Percentiles rank a stretch among this genome's conserved stretches.
phyloP scores from a whole-genome alignment of 2,797 vertebrate genomes.

The Gymnothorax javanicus region DNA sequence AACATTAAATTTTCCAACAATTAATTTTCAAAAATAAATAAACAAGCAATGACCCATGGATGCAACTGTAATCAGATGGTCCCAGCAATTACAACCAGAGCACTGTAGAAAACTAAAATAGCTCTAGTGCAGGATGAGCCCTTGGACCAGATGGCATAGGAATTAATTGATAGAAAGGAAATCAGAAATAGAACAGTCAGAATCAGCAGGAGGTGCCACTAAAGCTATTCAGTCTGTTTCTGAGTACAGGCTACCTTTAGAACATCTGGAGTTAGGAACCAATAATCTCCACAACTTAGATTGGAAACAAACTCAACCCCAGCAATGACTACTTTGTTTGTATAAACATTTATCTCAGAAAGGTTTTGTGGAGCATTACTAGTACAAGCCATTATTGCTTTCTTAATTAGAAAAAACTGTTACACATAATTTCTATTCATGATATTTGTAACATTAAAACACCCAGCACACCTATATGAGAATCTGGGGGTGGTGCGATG shows the following conservation, averaged over 20 bases:
- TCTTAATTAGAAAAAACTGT: neutral
- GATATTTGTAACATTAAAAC: too few species aligned
- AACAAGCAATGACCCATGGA: neutral
- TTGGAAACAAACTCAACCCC: neutral
- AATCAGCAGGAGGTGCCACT: constrained; percentile 1
- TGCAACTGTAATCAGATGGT: neutral
- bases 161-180: too few species aligned
- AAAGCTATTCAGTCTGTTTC: constrained; percentile 12
- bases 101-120: neutral
- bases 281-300: neutral
- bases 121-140: neutral
- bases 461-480: neutral
- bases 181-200: neutral
- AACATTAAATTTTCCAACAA: too few species aligned
- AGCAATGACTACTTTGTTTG: neutral
- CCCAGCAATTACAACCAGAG: neutral
- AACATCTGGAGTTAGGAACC: constrained; percentile 5
- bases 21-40: neutral
- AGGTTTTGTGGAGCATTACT: neutral
- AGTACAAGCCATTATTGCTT: neutral
- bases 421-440: too few species aligned
- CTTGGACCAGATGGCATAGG: neutral
- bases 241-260: neutral
- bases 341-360: neutral
- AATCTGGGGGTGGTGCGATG: too few species aligned